These are phyloP conservation scores for Anagrus nilaparvatae DNA, from an alignment of 1,140 invertebrate genomes.

Conservation along the genomic window DNA sequence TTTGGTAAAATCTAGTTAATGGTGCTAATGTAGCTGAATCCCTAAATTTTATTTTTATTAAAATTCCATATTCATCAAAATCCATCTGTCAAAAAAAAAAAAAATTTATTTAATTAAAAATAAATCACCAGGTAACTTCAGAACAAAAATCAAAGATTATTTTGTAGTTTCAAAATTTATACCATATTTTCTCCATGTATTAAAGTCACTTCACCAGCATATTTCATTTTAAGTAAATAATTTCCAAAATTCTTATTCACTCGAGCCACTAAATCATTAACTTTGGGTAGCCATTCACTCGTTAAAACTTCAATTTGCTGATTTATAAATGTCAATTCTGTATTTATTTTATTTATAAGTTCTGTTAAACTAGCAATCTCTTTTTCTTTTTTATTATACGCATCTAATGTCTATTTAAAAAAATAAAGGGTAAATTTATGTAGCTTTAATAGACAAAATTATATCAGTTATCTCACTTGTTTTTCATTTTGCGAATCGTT, in stretches of 20 bases:
- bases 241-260: constrained; percentile 64
- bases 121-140: too few relatives aligned
- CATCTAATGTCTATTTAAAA: too few relatives aligned
- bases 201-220: constrained; percentile 74
- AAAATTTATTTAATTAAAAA: too few relatives aligned
- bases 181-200: constrained; percentile 38
- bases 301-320: constrained; percentile 34
- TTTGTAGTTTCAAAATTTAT: too few relatives aligned
- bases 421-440: too few relatives aligned
- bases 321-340: constrained; percentile 20
- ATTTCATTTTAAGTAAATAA: constrained; percentile 70
- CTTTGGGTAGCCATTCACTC: constrained; percentile 52
- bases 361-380: too few relatives aligned
- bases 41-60: constrained; percentile 80
- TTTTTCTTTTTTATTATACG: too few relatives aligned
- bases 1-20: constrained; percentile 71
- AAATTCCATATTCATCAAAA: constrained; percentile 77
- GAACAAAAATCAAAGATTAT: too few relatives aligned
- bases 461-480: too few relatives aligned
- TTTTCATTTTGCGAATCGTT: too few relatives aligned
- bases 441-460: too few relatives aligned
- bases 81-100: too few relatives aligned
- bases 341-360: constrained; percentile 32
- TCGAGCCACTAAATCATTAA: constrained; percentile 50
- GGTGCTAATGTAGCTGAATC: constrained; percentile 63